Conservation (phyloP, 1,140 invertebrate genomes). For the Mercenaria mercenaria region DNA sequence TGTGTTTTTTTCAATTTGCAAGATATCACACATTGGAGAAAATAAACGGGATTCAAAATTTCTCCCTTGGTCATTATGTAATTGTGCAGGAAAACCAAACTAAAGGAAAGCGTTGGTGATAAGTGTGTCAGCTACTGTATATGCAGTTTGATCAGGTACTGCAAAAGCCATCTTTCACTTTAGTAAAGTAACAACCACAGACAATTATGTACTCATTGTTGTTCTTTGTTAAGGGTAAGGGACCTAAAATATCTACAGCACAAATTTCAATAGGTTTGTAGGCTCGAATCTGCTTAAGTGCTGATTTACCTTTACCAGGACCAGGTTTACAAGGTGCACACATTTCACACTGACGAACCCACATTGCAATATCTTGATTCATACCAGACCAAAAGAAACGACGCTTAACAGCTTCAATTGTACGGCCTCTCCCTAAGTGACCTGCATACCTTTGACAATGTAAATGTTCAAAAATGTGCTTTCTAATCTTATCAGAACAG, state of each 20-base stretch:
- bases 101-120: slow-evolving; percentile 63
- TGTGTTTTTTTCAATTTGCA: slow-evolving; percentile 67
- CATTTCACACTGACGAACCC: slow-evolving; percentile 60
- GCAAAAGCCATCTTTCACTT: slow-evolving; percentile 76
- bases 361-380: slow-evolving; percentile 61
- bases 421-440: slow-evolving; percentile 63
- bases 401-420: slow-evolving; percentile 52
- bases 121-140: slow-evolving; percentile 68
- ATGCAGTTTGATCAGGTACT: slow-evolving; percentile 55
- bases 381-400: slow-evolving; percentile 67
- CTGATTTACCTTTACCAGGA: slow-evolving; percentile 32
- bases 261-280: slow-evolving; percentile 45
- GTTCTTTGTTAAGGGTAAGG: slow-evolving; percentile 50
- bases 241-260: slow-evolving; percentile 66
- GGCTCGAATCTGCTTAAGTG: slow-evolving; percentile 24
- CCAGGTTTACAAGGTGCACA: slow-evolving; percentile 65
- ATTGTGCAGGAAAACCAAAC: slow-evolving; percentile 59
- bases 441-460: slow-evolving; percentile 43
- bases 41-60: slow-evolving; percentile 68
- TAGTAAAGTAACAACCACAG: slow-evolving; percentile 76
- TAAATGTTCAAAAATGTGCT: slow-evolving; percentile 54
- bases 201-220: slow-evolving; percentile 79
- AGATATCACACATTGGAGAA: slow-evolving; percentile 45
- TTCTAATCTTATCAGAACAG: slow-evolving; percentile 46
- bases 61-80: slow-evolving; percentile 69